Evolutionary conservation across 2,888 invertebrate species (phyloP).

Genomic region (Stenchaetothrips biformis): DNA sequence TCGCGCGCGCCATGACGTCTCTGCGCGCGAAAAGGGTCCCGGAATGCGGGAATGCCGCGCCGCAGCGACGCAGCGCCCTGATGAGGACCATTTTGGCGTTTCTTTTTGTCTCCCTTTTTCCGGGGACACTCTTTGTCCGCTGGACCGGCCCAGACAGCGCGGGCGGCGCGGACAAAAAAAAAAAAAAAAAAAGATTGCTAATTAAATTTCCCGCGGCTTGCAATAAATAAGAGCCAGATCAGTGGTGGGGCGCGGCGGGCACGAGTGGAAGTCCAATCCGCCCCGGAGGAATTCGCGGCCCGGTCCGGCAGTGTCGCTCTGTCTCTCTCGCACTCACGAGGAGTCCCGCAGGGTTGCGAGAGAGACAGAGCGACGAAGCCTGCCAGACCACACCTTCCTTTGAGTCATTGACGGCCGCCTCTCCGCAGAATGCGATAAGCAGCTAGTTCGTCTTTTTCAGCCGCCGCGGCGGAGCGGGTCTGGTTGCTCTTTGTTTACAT

Average conservation of each 20-base stretch:
- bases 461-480: background rate
- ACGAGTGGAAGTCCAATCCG: background rate
- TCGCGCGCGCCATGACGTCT: constrained; percentile 30
- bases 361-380: background rate
- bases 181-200: constrained; percentile 32
- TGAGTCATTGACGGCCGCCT: no score
- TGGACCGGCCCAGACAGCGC: constrained; percentile 31
- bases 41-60: constrained; percentile 28
- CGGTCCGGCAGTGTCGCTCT: no score
- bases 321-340: no score
- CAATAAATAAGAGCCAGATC: constrained; percentile 3
- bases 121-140: constrained; percentile 33
- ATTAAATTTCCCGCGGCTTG: constrained; percentile 1
- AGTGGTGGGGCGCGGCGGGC: background rate
- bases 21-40: constrained; percentile 34
- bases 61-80: constrained; percentile 1
- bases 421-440: no score
- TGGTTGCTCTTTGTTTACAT: background rate
- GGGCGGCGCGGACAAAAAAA: constrained; percentile 37
- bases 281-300: background rate
- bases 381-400: background rate
- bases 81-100: constrained; percentile 34
- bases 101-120: constrained; percentile 35
- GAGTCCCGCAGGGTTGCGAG: background rate
- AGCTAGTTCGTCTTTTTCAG: background rate